Evolutionary conservation across 1,140 invertebrate genomes (phyloP).

Genomic region (Phortica variegata): DNA sequence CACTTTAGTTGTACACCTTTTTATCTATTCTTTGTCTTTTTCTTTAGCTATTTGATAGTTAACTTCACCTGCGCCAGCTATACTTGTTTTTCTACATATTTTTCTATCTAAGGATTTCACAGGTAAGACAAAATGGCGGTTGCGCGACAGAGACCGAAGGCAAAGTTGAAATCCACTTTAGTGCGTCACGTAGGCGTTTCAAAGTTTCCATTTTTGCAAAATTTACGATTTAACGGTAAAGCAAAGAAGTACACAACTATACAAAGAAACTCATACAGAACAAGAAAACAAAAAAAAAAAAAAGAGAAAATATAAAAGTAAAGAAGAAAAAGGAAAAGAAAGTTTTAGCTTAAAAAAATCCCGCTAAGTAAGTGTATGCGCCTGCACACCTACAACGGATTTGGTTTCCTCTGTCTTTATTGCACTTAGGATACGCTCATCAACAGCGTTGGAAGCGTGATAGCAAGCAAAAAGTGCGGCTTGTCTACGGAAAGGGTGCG

Average conservation of each 20-base stretch:
- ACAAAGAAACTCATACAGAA: conserved; percentile 22
- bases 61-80: conserved; percentile 14
- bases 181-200: conserved; percentile 56
- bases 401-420: conserved; percentile 43
- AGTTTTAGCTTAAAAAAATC: conserved; percentile 50
- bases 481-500: conserved; percentile 1
- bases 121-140: not conserved
- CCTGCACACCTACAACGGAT: conserved; percentile 51
- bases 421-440: conserved; percentile 55
- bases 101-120: conserved; percentile 26
- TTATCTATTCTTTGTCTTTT: not conserved
- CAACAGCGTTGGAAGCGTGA: conserved; percentile 41
- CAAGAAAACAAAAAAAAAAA: conserved; percentile 16
- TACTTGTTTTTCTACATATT: conserved; percentile 18
- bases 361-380: conserved; percentile 50
- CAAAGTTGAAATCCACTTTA: conserved; percentile 38
- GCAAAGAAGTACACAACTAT: conserved; percentile 6
- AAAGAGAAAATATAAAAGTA: conserved; percentile 1
- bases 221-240: conserved; percentile 55
- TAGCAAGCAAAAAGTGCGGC: not conserved
- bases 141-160: not conserved
- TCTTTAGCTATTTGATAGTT: not conserved
- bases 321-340: conserved; percentile 38
- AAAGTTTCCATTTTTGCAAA: conserved; percentile 52
- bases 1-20: too few relatives aligned